Percentiles rank a stretch among this genome's conserved stretches.
These are phyloP conservation scores for Strix uralensis DNA, from an alignment of 2,113 vertebrate species.

Conservation along the genomic window DNA sequence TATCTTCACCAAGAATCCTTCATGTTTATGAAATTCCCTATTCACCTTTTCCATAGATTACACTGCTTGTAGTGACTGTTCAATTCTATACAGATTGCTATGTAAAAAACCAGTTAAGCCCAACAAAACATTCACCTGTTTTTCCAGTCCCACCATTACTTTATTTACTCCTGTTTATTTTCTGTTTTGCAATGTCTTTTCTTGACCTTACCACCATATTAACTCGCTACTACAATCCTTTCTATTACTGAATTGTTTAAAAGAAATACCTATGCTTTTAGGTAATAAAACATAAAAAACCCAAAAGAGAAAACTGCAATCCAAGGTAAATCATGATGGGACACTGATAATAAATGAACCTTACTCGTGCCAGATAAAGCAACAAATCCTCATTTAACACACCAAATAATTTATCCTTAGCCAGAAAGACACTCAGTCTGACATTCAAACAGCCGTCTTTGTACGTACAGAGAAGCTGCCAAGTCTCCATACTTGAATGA, in stretches of 20 bases:
- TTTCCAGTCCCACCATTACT: not conserved
- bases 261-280: not conserved
- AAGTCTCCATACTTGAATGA: slow-evolving; percentile 71
- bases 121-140: not conserved
- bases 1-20: not conserved
- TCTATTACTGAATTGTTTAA: not conserved
- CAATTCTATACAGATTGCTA: not conserved
- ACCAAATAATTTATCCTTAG: slow-evolving; percentile 45
- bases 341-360: not conserved
- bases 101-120: not conserved
- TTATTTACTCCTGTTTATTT: not conserved
- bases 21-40: not conserved
- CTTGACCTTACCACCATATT: not conserved
- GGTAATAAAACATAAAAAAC: not conserved
- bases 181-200: not conserved
- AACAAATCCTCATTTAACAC: slow-evolving; percentile 38
- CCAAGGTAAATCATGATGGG: not conserved
- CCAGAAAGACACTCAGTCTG: slow-evolving; percentile 40
- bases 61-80: not conserved
- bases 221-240: not conserved
- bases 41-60: not conserved
- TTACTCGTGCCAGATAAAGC: slow-evolving; percentile 25
- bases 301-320: not conserved
- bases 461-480: slow-evolving; percentile 54
- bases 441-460: slow-evolving; percentile 51